Conservation (phyloP, 2,797 vertebrate genomes). For the Melanotaenia trifasciata region DNA sequence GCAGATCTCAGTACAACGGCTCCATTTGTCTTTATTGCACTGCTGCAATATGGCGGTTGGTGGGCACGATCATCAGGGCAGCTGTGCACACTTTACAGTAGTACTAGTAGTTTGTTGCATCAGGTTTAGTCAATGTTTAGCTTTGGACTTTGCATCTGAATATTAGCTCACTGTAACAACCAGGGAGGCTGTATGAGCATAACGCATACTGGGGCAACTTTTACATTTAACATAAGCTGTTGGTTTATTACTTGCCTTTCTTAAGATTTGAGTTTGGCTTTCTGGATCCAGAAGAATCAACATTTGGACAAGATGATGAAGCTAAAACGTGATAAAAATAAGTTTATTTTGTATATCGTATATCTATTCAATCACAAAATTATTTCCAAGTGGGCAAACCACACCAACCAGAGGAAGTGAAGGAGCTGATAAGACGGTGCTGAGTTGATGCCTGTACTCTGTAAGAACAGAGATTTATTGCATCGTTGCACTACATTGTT, state of each 20-base stretch:
- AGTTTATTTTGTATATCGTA: too few relatives aligned
- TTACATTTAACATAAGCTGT: neutral
- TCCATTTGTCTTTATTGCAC: constrained; percentile 27
- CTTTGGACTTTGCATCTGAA: constrained; percentile 43
- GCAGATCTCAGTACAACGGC: neutral
- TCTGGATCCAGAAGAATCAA: neutral
- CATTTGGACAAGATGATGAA: too few relatives aligned
- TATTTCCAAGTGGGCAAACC: too few relatives aligned
- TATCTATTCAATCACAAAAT: too few relatives aligned
- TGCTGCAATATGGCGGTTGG: constrained; percentile 12
- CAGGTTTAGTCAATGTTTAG: constrained; percentile 40
- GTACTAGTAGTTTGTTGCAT: constrained; percentile 22
- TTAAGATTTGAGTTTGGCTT: neutral
- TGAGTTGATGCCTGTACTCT: too few relatives aligned
- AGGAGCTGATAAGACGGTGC: too few relatives aligned
- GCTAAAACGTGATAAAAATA: too few relatives aligned
- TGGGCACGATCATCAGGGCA: constrained; percentile 11
- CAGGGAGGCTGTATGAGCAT: neutral
- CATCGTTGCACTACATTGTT: too few relatives aligned
- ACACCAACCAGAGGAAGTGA: too few relatives aligned
- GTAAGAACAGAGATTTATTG: too few relatives aligned
- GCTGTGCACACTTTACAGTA: constrained; percentile 28
- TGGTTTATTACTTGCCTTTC: neutral
- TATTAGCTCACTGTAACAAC: constrained; percentile 12
- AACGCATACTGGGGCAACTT: neutral